Percentiles rank a stretch among this genome's conserved stretches.
phyloP scores from a whole-genome alignment of 2,797 vertebrate genomes.

The Cygnus olor region DNA sequence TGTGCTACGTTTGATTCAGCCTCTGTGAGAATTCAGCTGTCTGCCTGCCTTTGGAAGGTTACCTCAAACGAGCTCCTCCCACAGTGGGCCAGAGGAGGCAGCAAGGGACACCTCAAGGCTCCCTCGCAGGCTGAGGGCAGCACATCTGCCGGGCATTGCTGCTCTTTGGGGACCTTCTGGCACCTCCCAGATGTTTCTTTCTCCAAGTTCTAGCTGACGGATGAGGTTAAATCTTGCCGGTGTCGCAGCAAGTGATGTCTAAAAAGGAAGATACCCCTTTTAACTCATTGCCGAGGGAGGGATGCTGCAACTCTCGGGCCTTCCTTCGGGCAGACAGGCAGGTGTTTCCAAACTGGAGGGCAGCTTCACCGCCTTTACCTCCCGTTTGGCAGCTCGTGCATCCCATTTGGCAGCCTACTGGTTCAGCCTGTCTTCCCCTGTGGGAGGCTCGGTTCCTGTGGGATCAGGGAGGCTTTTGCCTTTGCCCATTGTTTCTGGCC shows the following conservation, averaged over 20 bases:
- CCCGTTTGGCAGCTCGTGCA: background rate
- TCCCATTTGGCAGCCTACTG: background rate
- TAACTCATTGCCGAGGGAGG: background rate
- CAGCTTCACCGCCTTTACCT: background rate
- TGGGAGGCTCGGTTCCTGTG: background rate
- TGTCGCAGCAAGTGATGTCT: background rate
- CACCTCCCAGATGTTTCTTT: background rate
- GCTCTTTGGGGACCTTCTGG: background rate
- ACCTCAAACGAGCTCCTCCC: background rate
- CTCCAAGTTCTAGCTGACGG: background rate
- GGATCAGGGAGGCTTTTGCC: background rate
- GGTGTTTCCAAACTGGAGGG: background rate
- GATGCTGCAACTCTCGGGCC: accelerated
- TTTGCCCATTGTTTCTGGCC: background rate
- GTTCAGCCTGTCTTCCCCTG: background rate
- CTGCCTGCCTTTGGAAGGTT: background rate
- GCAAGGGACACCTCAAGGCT: background rate
- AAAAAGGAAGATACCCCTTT: background rate
- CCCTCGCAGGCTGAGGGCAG: background rate
- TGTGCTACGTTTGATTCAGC: background rate
- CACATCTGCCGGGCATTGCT: background rate
- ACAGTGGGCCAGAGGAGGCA: background rate
- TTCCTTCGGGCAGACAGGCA: background rate
- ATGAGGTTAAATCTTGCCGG: background rate
- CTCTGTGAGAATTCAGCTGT: background rate